phyloP scores from a whole-genome alignment of 2,888 invertebrate genomes.

The Acanthosepion pharaonis region DNA sequence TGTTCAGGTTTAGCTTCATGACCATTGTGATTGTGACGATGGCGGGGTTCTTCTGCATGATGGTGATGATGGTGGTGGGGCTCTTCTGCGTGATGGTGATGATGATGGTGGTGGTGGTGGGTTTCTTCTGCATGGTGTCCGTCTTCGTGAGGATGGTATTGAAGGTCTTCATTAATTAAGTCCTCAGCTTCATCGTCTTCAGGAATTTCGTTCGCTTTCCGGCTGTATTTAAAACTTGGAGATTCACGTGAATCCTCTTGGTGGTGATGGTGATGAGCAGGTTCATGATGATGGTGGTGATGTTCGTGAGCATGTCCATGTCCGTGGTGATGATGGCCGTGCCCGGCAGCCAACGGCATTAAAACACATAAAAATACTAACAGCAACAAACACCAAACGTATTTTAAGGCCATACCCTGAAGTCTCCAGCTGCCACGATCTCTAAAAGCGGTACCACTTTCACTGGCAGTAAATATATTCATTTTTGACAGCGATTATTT shows the following conservation, averaged over 20 bases:
- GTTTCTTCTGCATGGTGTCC: background rate
- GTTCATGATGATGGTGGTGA: conserved; percentile 54
- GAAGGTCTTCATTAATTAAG: conserved; percentile 45
- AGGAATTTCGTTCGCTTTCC: conserved; percentile 36
- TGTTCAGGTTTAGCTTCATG: background rate
- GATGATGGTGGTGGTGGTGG: conserved; percentile 53
- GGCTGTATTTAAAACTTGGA: conserved; percentile 49
- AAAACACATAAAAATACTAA: background rate
- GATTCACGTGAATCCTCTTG: conserved; percentile 54
- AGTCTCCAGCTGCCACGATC: background rate
- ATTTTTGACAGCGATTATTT: background rate
- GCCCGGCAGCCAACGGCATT: conserved; percentile 43
- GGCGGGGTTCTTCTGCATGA: conserved; percentile 57
- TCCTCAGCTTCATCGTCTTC: conserved; percentile 50
- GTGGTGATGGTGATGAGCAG: conserved; percentile 49
- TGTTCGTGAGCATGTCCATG: conserved; percentile 58
- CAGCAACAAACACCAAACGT: background rate
- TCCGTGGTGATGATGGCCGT: conserved; percentile 54
- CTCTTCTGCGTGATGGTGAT: conserved; percentile 71
- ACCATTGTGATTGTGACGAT: background rate
- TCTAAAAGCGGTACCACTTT: background rate
- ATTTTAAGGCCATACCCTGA: background rate
- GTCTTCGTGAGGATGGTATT: background rate
- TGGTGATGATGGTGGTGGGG: conserved; percentile 62
- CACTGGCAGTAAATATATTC: background rate